Evolutionary conservation across 2,888 invertebrate species (phyloP).

Genomic region (Brenthis ino): DNA sequence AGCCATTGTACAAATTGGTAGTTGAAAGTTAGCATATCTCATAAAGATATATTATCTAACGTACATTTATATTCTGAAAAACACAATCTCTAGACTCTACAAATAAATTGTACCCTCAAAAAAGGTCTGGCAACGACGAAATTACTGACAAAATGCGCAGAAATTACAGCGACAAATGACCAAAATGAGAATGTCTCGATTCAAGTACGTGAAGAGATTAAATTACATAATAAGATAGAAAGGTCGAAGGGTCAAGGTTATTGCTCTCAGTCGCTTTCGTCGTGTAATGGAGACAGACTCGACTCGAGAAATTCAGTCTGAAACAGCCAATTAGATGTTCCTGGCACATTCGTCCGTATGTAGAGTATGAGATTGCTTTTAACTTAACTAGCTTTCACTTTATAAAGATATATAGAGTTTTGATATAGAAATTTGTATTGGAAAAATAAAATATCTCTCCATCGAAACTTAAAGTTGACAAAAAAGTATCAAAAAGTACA

Average conservation of each 20-base stretch:
- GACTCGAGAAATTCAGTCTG: constrained; percentile 1
- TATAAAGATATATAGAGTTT: too few relatives aligned
- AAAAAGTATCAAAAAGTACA: too few relatives aligned
- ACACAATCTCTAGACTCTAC: not conserved
- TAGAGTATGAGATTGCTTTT: not conserved
- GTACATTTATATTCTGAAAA: too few relatives aligned
- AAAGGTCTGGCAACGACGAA: not conserved
- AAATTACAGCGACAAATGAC: constrained; percentile 14
- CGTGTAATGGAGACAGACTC: not conserved
- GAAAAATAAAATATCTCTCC: too few relatives aligned
- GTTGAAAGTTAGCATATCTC: too few relatives aligned
- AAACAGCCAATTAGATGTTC: not conserved
- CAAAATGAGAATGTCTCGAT: constrained; percentile 6
- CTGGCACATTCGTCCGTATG: not conserved
- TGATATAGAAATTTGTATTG: too few relatives aligned
- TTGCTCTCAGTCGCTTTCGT: not conserved
- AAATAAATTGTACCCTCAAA: constrained; percentile 5
- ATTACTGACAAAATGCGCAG: constrained; percentile 1
- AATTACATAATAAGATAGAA: constrained; percentile 16
- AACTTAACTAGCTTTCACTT: not conserved
- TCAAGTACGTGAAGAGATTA: constrained; percentile 17
- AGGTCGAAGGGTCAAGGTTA: constrained; percentile 31
- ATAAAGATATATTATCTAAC: too few relatives aligned
- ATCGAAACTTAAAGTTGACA: too few relatives aligned
- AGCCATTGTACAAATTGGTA: too few relatives aligned